Conservation (phyloP, 2,113 vertebrate genomes). For the Colinus virginianus region DNA sequence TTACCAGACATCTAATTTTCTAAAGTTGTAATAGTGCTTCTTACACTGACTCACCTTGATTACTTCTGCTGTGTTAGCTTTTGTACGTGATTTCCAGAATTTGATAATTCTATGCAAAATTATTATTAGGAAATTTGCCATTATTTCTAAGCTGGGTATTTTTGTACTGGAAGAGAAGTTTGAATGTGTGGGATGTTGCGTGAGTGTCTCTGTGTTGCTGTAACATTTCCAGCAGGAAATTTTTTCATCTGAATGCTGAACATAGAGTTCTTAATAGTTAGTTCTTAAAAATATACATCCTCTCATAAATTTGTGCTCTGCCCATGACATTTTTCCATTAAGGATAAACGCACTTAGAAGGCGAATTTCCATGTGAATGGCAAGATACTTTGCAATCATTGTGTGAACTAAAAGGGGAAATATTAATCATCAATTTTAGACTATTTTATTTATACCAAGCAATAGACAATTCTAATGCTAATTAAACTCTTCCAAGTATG, state of each 20-base stretch:
- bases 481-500: not conserved
- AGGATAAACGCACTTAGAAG: not conserved
- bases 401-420: not conserved
- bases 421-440: not conserved
- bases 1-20: not conserved
- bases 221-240: not conserved
- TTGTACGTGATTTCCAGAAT: not conserved
- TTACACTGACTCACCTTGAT: not conserved
- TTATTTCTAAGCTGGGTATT: not conserved
- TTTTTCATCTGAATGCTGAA: not conserved
- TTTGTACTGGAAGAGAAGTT: not conserved
- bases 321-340: not conserved
- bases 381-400: not conserved
- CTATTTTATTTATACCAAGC: conserved; percentile 18
- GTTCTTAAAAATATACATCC: not conserved
- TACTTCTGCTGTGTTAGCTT: not conserved
- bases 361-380: conserved; percentile 25
- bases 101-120: not conserved
- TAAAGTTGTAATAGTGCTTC: not conserved
- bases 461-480: conserved; percentile 1
- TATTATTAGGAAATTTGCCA: not conserved
- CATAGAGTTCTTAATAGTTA: not conserved
- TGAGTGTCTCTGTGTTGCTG: not conserved
- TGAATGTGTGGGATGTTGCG: not conserved
- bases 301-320: not conserved